These are phyloP conservation scores for Pelodytes ibericus DNA, from an alignment of 2,797 vertebrate genomes.

Conservation along the genomic window DNA sequence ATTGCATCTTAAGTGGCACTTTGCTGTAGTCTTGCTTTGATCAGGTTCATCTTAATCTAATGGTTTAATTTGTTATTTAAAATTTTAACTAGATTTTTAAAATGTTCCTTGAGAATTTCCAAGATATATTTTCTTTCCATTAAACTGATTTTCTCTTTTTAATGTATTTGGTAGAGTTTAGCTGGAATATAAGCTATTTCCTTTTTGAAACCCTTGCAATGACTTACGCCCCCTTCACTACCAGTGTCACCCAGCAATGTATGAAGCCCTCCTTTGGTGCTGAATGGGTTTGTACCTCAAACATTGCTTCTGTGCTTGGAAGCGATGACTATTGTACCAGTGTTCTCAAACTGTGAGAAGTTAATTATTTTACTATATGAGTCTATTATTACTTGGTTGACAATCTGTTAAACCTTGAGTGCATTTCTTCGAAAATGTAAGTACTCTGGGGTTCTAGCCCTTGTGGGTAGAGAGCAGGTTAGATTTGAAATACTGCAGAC, in stretches of 20 bases:
- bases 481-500: conserved; percentile 22
- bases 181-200: conserved; percentile 21
- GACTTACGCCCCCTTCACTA: conserved; percentile 24
- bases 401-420: conserved; percentile 50
- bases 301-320: conserved; percentile 29
- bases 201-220: conserved; percentile 12
- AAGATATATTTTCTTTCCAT: too few species aligned
- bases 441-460: conserved; percentile 32
- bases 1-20: conserved; percentile 9
- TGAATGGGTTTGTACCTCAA: conserved; percentile 45
- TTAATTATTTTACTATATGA: conserved; percentile 51
- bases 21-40: conserved; percentile 10
- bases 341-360: conserved; percentile 44
- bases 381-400: conserved; percentile 38
- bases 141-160: neutral
- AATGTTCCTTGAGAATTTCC: too few species aligned
- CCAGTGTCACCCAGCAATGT: conserved; percentile 30
- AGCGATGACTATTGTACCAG: conserved; percentile 50
- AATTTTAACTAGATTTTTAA: too few species aligned
- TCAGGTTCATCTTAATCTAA: too few species aligned
- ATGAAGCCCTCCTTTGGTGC: conserved; percentile 18
- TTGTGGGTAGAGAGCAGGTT: neutral
- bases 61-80: too few species aligned
- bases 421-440: conserved; percentile 30
- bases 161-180: too few species aligned